Conservation (phyloP, 2,888 invertebrate species). For the Notodonta dromedarius region DNA sequence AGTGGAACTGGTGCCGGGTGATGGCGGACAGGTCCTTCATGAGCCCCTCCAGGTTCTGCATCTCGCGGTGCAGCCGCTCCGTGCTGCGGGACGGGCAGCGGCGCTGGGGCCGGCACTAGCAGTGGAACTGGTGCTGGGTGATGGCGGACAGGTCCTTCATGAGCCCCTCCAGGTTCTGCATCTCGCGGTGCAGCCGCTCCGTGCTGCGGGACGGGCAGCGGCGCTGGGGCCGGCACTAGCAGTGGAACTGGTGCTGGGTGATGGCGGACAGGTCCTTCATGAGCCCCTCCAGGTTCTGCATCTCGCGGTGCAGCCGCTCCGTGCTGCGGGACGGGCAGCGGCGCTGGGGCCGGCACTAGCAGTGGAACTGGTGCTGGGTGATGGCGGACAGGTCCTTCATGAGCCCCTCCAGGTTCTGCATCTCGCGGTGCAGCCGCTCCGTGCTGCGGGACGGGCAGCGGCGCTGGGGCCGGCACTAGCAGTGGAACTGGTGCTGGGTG, state of each 20-base stretch:
- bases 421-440: slow-evolving; percentile 97
- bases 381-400: slow-evolving; percentile 99
- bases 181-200: slow-evolving; percentile 97
- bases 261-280: slow-evolving; percentile 99
- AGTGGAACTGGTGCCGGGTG: slow-evolving; percentile 97
- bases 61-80: slow-evolving; percentile 97
- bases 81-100: slow-evolving; percentile 90
- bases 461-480: slow-evolving; percentile 77
- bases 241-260: slow-evolving; percentile 98
- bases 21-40: slow-evolving; percentile 99
- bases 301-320: slow-evolving; percentile 97
- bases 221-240: slow-evolving; percentile 77
- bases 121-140: slow-evolving; percentile 98
- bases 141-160: slow-evolving; percentile 99
- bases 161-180: slow-evolving; percentile 98
- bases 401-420: slow-evolving; percentile 98
- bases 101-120: slow-evolving; percentile 77
- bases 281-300: slow-evolving; percentile 98
- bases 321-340: slow-evolving; percentile 90
- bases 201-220: slow-evolving; percentile 90
- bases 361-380: slow-evolving; percentile 98
- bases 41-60: slow-evolving; percentile 98
- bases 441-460: slow-evolving; percentile 90
- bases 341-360: slow-evolving; percentile 77
- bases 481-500: slow-evolving; percentile 98